Base-by-base conservation (phyloP, 2,888 invertebrate species). In the Philereme vetulata region DNA sequence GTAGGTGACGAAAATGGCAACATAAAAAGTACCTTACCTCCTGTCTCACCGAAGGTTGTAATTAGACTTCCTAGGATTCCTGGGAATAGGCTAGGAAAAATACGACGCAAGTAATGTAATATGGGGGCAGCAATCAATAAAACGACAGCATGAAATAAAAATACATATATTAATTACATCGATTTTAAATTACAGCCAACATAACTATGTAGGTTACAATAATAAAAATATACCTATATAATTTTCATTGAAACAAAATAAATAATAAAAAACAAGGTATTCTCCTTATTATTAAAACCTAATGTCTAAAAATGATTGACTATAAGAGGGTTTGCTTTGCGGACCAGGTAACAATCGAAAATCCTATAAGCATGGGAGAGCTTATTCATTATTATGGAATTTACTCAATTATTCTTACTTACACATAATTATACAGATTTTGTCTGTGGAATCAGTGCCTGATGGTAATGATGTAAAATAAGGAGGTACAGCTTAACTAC, bases 161-260 rank as follows among this genome's bases (percentile, higher is more conserved):
- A 92, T 92, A 93, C 92, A 92, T 92, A 92, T 92, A 92, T 92
- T 92, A 91, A 90, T 91, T 90, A 92, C 91, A 91, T 92, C 88
- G 88, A 92, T 92, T 88, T 92, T 92, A 90, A 92, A 90, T 89
- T 90, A 90, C 89, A 91, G 90, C 92, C 91, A 90, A 91, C 91
- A 87, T 90, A 91, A 92, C 88, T 90, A 88, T 87, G 86, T 89
- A 92, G 90, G 90, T 90, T 88, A 90, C 88, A 88, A 89, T 92
- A 90, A 90, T 91, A 91, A 91, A 87, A 92, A 92, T 92, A 92
- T 92, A 89, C 91, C 90, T 91, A 90, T 90, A 88, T 88, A 88
- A 88, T 89, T 90, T 90, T 80, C 82, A 86, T 87, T 85, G 85
- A 90, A 91, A 92, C 90, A 91, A 91, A 91, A 85, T 90, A 90